Conservation (phyloP, 2,113 vertebrate species). For the Natator depressus region DNA sequence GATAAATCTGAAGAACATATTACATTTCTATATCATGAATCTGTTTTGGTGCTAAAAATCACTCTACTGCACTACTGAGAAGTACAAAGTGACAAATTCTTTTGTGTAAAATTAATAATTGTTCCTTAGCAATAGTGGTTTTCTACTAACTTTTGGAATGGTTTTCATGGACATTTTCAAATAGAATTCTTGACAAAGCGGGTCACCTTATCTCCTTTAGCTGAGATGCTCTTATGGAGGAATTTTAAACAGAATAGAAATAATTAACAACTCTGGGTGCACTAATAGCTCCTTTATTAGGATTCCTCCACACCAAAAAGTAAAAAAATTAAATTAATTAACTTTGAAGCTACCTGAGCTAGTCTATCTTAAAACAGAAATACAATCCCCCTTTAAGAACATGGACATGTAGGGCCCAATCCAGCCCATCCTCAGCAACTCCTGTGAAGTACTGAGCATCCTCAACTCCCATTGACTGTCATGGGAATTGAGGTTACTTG, state of each 20-base stretch:
- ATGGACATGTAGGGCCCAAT: neutral
- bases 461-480: neutral
- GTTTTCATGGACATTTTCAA: constrained; percentile 24
- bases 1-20: constrained; percentile 1
- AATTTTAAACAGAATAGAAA: constrained; percentile 33
- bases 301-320: neutral
- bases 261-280: neutral
- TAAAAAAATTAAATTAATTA: constrained; percentile 44
- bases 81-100: neutral
- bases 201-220: neutral
- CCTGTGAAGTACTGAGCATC: neutral
- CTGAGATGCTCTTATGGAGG: neutral
- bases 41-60: constrained; percentile 37
- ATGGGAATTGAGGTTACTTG: neutral
- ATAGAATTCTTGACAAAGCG: neutral
- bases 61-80: constrained; percentile 1
- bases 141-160: neutral
- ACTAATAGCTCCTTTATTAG: constrained; percentile 22
- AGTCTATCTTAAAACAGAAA: constrained; percentile 1
- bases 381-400: constrained; percentile 1
- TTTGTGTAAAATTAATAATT: constrained; percentile 38
- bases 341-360: neutral
- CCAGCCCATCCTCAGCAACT: constrained; percentile 20
- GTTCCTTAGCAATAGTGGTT: neutral
- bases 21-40: constrained; percentile 31